phyloP scores from a whole-genome alignment of 1,140 invertebrate species.

The Drosophila teissieri region DNA sequence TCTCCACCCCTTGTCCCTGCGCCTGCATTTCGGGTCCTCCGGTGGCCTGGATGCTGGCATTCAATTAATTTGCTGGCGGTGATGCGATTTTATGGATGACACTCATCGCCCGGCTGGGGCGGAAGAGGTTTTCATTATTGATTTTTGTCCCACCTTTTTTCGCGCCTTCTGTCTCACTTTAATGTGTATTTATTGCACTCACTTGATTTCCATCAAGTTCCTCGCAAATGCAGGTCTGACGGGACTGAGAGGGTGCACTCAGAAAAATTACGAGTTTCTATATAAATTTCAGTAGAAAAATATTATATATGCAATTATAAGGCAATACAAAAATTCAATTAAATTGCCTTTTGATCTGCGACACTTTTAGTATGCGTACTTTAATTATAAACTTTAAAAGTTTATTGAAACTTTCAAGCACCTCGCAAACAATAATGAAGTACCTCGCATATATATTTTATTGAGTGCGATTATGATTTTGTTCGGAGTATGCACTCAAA shows the following conservation, averaged over 20 bases:
- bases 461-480: neutral
- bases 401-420: no score
- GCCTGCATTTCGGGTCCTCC: conserved; percentile 15
- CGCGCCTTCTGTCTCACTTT: conserved; percentile 22
- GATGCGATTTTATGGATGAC: conserved; percentile 59
- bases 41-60: conserved; percentile 47
- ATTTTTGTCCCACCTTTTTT: conserved; percentile 49
- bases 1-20: neutral
- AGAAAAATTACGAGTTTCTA: conserved; percentile 1
- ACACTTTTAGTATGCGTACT: no score
- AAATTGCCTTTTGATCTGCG: no score
- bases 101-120: conserved; percentile 34
- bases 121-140: conserved; percentile 65
- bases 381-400: no score
- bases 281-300: neutral
- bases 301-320: no score
- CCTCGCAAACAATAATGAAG: neutral
- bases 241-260: conserved; percentile 7
- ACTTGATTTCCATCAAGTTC: conserved; percentile 69
- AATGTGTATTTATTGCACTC: conserved; percentile 68
- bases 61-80: conserved; percentile 71
- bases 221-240: conserved; percentile 28
- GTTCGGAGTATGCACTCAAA: neutral
- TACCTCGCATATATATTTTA: neutral
- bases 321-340: no score